These are phyloP conservation scores for Brevimyrus niger DNA, from an alignment of 2,113 vertebrate species.

Conservation along the genomic window DNA sequence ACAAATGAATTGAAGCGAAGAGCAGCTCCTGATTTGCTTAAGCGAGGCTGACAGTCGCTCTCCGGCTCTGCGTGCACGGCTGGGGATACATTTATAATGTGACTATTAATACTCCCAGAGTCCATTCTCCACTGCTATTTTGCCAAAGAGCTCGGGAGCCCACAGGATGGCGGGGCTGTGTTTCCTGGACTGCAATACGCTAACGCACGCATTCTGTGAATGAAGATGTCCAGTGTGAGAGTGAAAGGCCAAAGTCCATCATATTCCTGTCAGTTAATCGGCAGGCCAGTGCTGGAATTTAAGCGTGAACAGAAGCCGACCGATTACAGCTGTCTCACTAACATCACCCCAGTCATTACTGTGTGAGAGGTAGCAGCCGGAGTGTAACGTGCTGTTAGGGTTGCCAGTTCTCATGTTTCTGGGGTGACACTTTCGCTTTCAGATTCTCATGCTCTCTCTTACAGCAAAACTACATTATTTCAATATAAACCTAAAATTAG, in stretches of 20 bases:
- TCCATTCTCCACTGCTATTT: background rate
- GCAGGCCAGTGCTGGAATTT: background rate
- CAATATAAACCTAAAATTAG: background rate
- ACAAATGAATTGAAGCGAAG: slow-evolving; percentile 1
- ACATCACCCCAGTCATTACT: background rate
- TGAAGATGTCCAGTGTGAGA: background rate
- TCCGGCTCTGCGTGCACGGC: background rate
- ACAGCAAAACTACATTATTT: background rate
- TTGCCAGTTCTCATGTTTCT: background rate
- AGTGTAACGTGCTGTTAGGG: background rate
- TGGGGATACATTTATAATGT: slow-evolving; percentile 11
- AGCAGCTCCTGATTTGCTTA: slow-evolving; percentile 4
- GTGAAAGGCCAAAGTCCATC: background rate
- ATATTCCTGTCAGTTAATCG: background rate
- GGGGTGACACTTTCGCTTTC: background rate
- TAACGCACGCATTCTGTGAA: background rate
- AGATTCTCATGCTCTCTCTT: background rate
- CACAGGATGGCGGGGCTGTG: too few species aligned
- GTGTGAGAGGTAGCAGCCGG: background rate
- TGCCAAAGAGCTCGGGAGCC: background rate
- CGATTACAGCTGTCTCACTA: background rate
- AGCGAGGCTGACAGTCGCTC: slow-evolving; percentile 4
- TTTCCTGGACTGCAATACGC: background rate
- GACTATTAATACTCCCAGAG: background rate
- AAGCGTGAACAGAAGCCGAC: background rate